Percentiles rank a stretch among this genome's conserved stretches.
phyloP scores from a whole-genome alignment of 2,113 vertebrate species.

The Dasyurus viverrinus region DNA sequence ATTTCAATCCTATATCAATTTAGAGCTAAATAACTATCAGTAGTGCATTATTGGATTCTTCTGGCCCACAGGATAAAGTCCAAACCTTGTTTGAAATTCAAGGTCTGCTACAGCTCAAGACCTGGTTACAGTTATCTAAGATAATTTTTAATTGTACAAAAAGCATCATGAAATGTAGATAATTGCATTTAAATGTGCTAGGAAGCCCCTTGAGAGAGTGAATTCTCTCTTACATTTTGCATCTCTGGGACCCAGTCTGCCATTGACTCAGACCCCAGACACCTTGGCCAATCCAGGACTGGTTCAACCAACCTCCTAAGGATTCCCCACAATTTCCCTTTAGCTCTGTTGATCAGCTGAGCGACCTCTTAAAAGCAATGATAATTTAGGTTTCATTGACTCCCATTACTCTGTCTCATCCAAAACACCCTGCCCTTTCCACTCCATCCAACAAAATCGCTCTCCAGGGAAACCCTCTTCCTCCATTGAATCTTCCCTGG shows the following conservation, averaged over 20 bases:
- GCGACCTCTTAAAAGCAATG: not conserved
- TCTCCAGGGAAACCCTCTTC: not conserved
- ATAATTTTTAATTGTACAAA: not conserved
- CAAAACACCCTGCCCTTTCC: not conserved
- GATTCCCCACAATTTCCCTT: not conserved
- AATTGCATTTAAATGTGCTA: not conserved
- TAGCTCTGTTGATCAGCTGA: not conserved
- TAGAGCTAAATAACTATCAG: not conserved
- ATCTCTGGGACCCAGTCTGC: not conserved
- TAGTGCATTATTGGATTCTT: not conserved
- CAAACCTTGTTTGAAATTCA: not conserved
- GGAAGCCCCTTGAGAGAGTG: not conserved
- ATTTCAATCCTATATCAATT: not conserved
- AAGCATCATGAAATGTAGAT: not conserved
- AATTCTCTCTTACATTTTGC: not conserved
- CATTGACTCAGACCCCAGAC: not conserved
- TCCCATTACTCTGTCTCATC: not conserved
- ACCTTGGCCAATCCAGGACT: not conserved
- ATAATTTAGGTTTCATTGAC: not conserved
- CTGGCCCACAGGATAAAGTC: not conserved
- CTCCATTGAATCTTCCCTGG: not conserved
- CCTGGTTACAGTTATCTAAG: not conserved
- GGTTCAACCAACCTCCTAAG: not conserved
- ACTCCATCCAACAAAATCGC: not conserved
- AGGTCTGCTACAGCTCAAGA: not conserved